These are phyloP conservation scores for Andricus quercusramuli DNA, from an alignment of 2,888 invertebrate species.

Conservation along the genomic window DNA sequence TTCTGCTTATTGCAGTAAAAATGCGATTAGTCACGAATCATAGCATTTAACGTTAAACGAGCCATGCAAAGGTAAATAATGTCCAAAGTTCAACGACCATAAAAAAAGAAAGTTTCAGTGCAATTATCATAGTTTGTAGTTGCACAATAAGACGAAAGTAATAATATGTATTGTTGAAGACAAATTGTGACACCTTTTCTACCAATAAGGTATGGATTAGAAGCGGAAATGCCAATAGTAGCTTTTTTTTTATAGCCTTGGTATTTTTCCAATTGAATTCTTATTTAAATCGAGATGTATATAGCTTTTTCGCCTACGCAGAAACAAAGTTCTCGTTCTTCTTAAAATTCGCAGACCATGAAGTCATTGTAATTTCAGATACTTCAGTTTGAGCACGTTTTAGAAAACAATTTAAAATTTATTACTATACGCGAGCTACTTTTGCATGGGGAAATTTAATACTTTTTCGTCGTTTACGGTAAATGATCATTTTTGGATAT, in stretches of 20 bases:
- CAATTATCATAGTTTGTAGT: slow-evolving; percentile 52
- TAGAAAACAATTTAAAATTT: slow-evolving; percentile 6
- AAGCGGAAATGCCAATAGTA: neutral
- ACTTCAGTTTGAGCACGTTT: slow-evolving; percentile 22
- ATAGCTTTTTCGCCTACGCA: neutral
- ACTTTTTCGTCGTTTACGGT: no score
- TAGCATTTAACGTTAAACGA: slow-evolving; percentile 52
- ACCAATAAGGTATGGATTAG: neutral
- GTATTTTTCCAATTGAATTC: slow-evolving; percentile 12
- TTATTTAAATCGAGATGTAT: slow-evolving; percentile 3
- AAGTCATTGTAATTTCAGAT: slow-evolving; percentile 17
- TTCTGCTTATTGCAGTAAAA: slow-evolving; percentile 36
- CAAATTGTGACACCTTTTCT: slow-evolving; percentile 30
- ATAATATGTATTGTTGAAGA: neutral
- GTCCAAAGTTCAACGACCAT: slow-evolving; percentile 63
- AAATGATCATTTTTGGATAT: neutral
- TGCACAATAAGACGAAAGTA: slow-evolving; percentile 56
- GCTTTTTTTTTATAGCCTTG: neutral
- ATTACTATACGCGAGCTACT: neutral
- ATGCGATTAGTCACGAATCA: slow-evolving; percentile 48
- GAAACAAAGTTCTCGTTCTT: neutral
- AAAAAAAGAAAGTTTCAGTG: slow-evolving; percentile 63
- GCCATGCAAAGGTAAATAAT: slow-evolving; percentile 55
- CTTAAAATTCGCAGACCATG: slow-evolving; percentile 8
- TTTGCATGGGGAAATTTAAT: neutral